phyloP scores from a whole-genome alignment of 2,797 vertebrate species.

The Pangasius macronema region DNA sequence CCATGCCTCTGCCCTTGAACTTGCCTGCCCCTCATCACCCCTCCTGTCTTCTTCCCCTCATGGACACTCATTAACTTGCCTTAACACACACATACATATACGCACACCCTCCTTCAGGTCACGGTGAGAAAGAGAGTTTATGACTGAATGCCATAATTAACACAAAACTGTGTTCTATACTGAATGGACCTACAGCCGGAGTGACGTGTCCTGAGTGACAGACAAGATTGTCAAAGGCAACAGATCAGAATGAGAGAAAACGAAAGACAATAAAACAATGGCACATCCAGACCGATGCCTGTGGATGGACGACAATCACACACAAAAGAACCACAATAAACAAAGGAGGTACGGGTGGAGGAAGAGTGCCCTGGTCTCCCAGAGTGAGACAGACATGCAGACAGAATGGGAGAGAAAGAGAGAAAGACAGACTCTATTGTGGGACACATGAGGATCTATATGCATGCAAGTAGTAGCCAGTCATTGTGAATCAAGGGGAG shows the following conservation, averaged over 20 bases:
- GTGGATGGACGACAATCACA: conserved; percentile 69
- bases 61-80: conserved; percentile 63
- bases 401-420: conserved; percentile 37
- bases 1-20: conserved; percentile 80
- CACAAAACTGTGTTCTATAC: conserved; percentile 61
- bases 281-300: conserved; percentile 70
- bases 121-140: conserved; percentile 58
- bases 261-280: conserved; percentile 56
- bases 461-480: conserved; percentile 60
- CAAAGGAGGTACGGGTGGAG: conserved; percentile 61
- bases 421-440: conserved; percentile 47
- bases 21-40: conserved; percentile 56
- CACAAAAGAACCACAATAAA: conserved; percentile 67
- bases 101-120: conserved; percentile 55
- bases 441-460: conserved; percentile 56
- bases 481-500: conserved; percentile 74
- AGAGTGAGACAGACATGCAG: conserved; percentile 48
- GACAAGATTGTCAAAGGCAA: conserved; percentile 32
- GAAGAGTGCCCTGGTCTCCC: conserved; percentile 36
- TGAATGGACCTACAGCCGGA: conserved; percentile 53
- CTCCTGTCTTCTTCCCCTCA: conserved; percentile 35
- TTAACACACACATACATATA: conserved; percentile 28
- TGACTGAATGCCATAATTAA: conserved; percentile 67
- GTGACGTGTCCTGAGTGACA: conserved; percentile 60
- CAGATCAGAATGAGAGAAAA: not conserved